Base-by-base conservation (phyloP, 64 coral and sea anemone species). In the Porites australiensis region DNA sequence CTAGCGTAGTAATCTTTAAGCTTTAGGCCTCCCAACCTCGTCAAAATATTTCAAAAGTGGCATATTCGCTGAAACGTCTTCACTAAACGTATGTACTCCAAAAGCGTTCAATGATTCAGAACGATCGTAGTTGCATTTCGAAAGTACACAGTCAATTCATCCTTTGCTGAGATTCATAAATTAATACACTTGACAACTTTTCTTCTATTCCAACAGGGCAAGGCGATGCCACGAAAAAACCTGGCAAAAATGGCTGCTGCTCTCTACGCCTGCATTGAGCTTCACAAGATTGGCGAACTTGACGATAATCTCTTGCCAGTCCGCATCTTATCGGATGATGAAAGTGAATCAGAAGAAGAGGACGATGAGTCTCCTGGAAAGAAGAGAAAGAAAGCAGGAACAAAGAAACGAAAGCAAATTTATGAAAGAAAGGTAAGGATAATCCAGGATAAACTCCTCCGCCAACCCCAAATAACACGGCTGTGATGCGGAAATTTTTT, bases 181-280 rank as follows among this genome's bases (percentile, higher is more conserved):
- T 12, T 12, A 57, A 57, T 9, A 57, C 2, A 57, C 54, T 57
- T 54, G 45, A 69, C 19, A 19, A 69, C 21, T 69, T 69, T 16
- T 66, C 13, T 22, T 65, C 2, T 8, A 45, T 37, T 44, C 23
- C 23, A 80, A 62, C 63, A 99, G 98, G 83, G 98, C 18, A 76
- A 83, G 19, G 50, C 86, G 50, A 99, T 99, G 98, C 94, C 88
- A 6, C 85, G 78, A 13, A 94, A 96, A 64, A 88, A 91, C 16
- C 66, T 90, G 7, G 91, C 98, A 13, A 96, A 91, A 73, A 90
- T 91, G 91, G 98, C 98, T 14, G 98, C 92, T 44, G 98, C 98
- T 27, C 91, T 91, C 5, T 44, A 75, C 1, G 91, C 94, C 2
- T 99, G 98, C 18, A 70, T 50, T 13, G 12, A 71, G 61, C 85